A percentile compares a stretch with the other conserved stretches of the same genome.
These are phyloP conservation scores for Neoniphon sammara DNA, from an alignment of 2,797 vertebrate species.

Conservation along the genomic window DNA sequence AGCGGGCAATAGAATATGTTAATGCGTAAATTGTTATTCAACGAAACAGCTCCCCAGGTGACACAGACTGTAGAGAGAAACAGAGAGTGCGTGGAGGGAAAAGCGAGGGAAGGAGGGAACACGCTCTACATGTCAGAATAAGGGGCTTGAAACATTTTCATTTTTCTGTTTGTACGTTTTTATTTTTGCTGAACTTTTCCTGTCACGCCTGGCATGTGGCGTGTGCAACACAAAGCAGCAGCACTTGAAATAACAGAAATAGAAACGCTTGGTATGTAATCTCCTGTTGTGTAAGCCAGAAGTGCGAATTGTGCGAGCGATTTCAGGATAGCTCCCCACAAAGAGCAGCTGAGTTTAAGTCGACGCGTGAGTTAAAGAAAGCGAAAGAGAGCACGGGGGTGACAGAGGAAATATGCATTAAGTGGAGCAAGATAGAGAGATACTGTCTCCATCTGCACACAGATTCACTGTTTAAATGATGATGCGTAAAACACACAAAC, in stretches of 20 bases:
- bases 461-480: conserved; percentile 28
- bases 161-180: conserved; percentile 4
- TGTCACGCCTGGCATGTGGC: neutral
- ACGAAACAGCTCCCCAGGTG: conserved; percentile 67
- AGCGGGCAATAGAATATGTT: conserved; percentile 74
- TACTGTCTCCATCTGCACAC: conserved; percentile 3
- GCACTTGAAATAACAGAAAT: conserved; percentile 10
- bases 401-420: conserved; percentile 19
- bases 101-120: neutral
- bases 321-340: conserved; percentile 8
- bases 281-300: conserved; percentile 12
- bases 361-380: neutral
- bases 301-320: conserved; percentile 13
- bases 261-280: conserved; percentile 17
- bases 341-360: conserved; percentile 4
- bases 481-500: conserved; percentile 25
- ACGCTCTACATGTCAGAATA: conserved; percentile 3
- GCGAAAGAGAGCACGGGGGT: neutral
- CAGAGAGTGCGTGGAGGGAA: conserved; percentile 5
- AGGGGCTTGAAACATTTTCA: conserved; percentile 6
- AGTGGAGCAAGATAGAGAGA: conserved; percentile 12
- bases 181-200: conserved; percentile 6
- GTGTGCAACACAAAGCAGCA: neutral
- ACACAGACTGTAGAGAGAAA: conserved; percentile 37
- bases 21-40: conserved; percentile 76